Evolutionary conservation across 2,888 invertebrate species (phyloP), one percentile per base, ranked within the genome.

Genomic region (Troglohyphantes excavatus): DNA sequence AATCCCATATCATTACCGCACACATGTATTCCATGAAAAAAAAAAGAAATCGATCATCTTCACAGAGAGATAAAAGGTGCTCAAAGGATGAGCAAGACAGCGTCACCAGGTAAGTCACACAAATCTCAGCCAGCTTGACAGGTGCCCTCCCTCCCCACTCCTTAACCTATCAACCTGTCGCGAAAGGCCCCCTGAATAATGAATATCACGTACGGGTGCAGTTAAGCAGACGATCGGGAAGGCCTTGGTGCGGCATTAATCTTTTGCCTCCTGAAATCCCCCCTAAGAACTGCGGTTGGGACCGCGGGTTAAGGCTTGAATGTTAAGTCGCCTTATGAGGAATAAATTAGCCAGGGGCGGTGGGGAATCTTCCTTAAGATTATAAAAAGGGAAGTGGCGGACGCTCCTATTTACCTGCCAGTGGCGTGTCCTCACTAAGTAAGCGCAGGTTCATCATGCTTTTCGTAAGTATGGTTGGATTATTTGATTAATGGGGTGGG

Each of bases 281-380:
- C 76, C 70, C 39, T 39, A 2, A 39, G 17, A 61, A 17, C 68
- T 46, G 9, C 39, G 19, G 27, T 43, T n/a, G 17, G 46, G 65
- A 70, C 73, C 73, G 65, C 70, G 19, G 21, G 78, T 63, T 33
- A 59, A 70, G 46, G 21, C 29, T 67, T 82, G 88, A 75, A 88
- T 88, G 61, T 29, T 75, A 88, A 82, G 61, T 88, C 70, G 29
- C 13, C 26, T 17, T 43, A 61, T 46, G 2, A 53, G 17, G 88
- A 29, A 76, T 88, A 88, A 88, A 88, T 88, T 79, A 70, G 76
- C 88, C 88, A 23, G 82, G 75, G 73, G 88, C 73, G 17, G 43
- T 53, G 33, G 7, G 39, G 81, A 26, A 68, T 73, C 81, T 63
- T 53, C 63, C 75, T 68, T 67, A 68, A 85, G 75, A 53, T 88